Conservation (phyloP, 2,113 vertebrate species). For the Anthoscopus minutus region DNA sequence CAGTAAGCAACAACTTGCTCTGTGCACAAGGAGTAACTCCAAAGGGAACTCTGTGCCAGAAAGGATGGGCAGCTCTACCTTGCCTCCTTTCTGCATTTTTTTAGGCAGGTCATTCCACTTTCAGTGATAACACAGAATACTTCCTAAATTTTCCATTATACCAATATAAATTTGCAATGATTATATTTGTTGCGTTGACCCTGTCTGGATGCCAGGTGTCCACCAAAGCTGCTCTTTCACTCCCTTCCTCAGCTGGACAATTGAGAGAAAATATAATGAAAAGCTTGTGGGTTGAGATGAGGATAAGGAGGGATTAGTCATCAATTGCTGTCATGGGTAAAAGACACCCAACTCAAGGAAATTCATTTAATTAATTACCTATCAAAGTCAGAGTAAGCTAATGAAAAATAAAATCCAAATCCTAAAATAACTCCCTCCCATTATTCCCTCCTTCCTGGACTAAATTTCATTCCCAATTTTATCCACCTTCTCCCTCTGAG, state of each 20-base stretch:
- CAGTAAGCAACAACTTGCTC: neutral
- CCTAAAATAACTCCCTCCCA: neutral
- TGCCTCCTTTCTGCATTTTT: neutral
- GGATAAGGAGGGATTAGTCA: neutral
- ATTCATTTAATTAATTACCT: neutral
- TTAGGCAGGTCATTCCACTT: neutral
- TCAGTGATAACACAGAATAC: neutral
- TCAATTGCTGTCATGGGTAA: neutral
- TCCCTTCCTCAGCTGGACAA: neutral
- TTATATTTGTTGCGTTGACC: neutral
- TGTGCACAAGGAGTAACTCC: neutral
- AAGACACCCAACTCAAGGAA: accelerated
- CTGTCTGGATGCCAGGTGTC: neutral
- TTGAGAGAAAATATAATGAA: neutral
- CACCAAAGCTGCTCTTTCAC: neutral
- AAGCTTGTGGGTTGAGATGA: neutral
- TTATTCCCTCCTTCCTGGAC: neutral
- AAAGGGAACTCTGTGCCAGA: neutral
- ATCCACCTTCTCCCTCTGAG: neutral
- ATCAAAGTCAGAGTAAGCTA: neutral
- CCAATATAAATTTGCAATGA: neutral
- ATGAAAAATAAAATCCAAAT: neutral
- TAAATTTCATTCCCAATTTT: neutral
- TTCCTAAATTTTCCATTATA: neutral
- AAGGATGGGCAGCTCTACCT: accelerated